A percentile compares a stretch with the other conserved stretches of the same genome.
Evolutionary conservation across 2,888 invertebrate genomes (phyloP).

Genomic region (Subacronicta megacephala): DNA sequence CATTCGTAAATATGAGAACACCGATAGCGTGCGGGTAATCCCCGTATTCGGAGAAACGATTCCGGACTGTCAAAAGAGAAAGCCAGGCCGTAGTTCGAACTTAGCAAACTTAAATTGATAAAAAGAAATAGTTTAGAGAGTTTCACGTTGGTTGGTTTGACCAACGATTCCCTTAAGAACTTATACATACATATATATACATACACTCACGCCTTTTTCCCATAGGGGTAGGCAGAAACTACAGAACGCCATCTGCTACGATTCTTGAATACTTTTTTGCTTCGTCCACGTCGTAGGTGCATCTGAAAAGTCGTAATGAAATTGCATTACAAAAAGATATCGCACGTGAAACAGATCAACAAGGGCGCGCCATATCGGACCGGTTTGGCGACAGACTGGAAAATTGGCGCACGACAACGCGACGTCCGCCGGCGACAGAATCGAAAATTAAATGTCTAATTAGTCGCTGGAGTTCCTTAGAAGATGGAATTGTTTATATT

Average conservation of each 20-base stretch:
- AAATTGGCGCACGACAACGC: conserved; percentile 58
- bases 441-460: conserved; percentile 37
- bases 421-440: conserved; percentile 42
- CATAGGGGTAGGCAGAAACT: no score
- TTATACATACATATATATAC: no score
- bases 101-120: no score
- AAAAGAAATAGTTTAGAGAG: no score
- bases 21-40: conserved; percentile 16
- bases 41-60: conserved; percentile 30
- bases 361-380: conserved; percentile 54
- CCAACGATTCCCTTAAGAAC: no score
- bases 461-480: not conserved
- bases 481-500: conserved; percentile 2
- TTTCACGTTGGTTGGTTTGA: no score
- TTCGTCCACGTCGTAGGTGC: no score
- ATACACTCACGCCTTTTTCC: no score
- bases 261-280: no score
- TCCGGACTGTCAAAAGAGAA: conserved; percentile 13
- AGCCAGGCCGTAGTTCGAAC: not conserved
- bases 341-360: conserved; percentile 30
- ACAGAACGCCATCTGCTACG: no score
- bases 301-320: conserved; percentile 7
- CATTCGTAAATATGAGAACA: conserved; percentile 11
- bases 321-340: conserved; percentile 24
- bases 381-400: conserved; percentile 64